Evolutionary conservation across 2,888 invertebrate genomes (phyloP).

Genomic region (Scaptomyza cyrtandrae): DNA sequence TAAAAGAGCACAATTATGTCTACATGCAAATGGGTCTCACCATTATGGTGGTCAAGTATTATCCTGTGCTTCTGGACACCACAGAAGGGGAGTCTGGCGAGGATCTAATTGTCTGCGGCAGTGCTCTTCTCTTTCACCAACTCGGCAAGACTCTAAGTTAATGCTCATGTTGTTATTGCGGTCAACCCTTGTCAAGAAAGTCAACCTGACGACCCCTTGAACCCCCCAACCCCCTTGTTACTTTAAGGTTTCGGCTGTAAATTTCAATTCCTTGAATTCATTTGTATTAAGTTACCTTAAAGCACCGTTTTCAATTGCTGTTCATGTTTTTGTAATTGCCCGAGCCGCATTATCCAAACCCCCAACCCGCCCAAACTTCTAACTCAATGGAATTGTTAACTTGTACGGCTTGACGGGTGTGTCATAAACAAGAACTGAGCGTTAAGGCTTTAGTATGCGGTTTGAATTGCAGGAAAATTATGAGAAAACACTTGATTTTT

Average conservation of each 20-base stretch:
- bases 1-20: constrained; percentile 49
- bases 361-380: neutral
- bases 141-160: constrained; percentile 37
- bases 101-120: constrained; percentile 58
- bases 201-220: too few relatives aligned
- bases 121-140: constrained; percentile 52
- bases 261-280: constrained; percentile 33
- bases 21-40: constrained; percentile 64
- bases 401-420: constrained; percentile 61
- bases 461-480: neutral
- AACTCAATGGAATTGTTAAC: constrained; percentile 10
- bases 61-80: constrained; percentile 55
- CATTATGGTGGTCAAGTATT: constrained; percentile 58
- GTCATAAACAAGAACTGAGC: constrained; percentile 42
- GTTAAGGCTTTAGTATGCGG: neutral
- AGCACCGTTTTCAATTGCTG: constrained; percentile 67
- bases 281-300: constrained; percentile 64
- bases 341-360: constrained; percentile 26
- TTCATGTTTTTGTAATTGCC: constrained; percentile 75
- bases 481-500: neutral
- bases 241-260: constrained; percentile 43
- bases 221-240: neutral
- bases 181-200: constrained; percentile 8
- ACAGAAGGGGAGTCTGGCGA: constrained; percentile 53
- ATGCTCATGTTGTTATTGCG: constrained; percentile 20